These are phyloP conservation scores for Drosophila lutescens DNA, from an alignment of 2,888 invertebrate genomes.

Conservation along the genomic window DNA sequence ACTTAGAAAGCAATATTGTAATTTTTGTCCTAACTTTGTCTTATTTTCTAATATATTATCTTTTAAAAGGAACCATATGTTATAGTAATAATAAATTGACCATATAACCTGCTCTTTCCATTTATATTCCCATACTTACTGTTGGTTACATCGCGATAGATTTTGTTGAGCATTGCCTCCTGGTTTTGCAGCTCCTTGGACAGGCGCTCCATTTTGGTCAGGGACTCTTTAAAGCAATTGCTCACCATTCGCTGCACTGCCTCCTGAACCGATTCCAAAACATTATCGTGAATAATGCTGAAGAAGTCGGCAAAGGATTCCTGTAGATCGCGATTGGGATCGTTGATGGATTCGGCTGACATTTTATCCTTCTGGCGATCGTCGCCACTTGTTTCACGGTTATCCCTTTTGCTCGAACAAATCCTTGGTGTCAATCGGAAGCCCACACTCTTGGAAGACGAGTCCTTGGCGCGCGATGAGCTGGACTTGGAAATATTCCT, in stretches of 20 bases:
- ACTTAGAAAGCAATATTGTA: too few species aligned
- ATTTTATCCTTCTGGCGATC: background rate
- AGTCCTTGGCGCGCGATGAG: too few species aligned
- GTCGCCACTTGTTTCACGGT: background rate
- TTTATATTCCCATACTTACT: slow-evolving; percentile 65
- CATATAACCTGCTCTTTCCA: too few species aligned
- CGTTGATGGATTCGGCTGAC: background rate
- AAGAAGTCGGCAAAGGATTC: slow-evolving; percentile 80
- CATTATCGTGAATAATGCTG: slow-evolving; percentile 75
- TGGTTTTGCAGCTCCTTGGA: slow-evolving; percentile 47
- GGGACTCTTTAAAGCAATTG: slow-evolving; percentile 53
- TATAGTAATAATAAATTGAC: too few species aligned
- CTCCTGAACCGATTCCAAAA: slow-evolving; percentile 76
- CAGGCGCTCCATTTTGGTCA: slow-evolving; percentile 44
- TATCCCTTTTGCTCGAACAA: slow-evolving; percentile 1
- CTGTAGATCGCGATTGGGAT: slow-evolving; percentile 45
- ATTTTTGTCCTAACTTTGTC: too few species aligned
- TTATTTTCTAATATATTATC: too few species aligned
- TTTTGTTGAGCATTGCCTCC: slow-evolving; percentile 42
- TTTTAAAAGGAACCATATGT: too few species aligned
- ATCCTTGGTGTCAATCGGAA: slow-evolving; percentile 40
- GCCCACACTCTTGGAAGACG: slow-evolving; percentile 19
- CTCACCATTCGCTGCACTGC: slow-evolving; percentile 43
- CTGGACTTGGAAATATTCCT: slow-evolving; percentile 1
- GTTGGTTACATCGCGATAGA: slow-evolving; percentile 43